Evolutionary conservation across 2,797 vertebrate genomes (phyloP), one percentile per base, ranked within the genome.

Genomic region (Phylloscopus collybita): DNA sequence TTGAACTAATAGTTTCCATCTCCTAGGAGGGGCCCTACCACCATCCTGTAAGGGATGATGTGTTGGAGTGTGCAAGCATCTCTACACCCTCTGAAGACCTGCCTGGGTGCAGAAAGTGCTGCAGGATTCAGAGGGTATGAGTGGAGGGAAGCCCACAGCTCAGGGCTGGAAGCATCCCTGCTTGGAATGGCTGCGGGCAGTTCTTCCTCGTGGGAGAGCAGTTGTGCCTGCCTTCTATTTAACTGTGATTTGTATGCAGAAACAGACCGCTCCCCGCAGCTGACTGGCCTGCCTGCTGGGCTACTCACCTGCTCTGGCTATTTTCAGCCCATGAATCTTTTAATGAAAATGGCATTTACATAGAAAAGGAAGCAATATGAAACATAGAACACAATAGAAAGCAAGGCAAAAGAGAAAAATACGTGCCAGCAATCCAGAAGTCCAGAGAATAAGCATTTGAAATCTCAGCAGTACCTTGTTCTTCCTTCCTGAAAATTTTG

Each of bases 211-310:
- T 79, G 51, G 83, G 82, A 69, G 66, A 47, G 51, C 1, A 2
- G 30, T 50, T 75, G 70, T 47, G 45, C 2, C 1, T 59, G 40
- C 81, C 91, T 84, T 51, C 62, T 45, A 4, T 70, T 75, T 75
- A 75, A 7, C 8, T 2, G 36, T 92, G 83, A 94, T 95, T 79
- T 86, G 22, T 81, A 86, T 94, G 86, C 88, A 94, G 88, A 66
- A 95, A 84, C 88, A 91, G 86, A 54, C 42, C 2, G 14, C 59
- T 91, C 47, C 76, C 54, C 6, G 7, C 85, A 66, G 76, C 86
- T 90, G 73, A 61, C 76, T 72, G 80, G n/a, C 47, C 88, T 83
- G 62, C 93, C 95, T 91, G 86, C 95, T 95, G 88, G 73, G 94
- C 86, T 75, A 5, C 90, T 96, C 92, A 94, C 94, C 91, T 95